phyloP scores from a whole-genome alignment of 2,888 invertebrate genomes.

The Cotesia congregata region DNA sequence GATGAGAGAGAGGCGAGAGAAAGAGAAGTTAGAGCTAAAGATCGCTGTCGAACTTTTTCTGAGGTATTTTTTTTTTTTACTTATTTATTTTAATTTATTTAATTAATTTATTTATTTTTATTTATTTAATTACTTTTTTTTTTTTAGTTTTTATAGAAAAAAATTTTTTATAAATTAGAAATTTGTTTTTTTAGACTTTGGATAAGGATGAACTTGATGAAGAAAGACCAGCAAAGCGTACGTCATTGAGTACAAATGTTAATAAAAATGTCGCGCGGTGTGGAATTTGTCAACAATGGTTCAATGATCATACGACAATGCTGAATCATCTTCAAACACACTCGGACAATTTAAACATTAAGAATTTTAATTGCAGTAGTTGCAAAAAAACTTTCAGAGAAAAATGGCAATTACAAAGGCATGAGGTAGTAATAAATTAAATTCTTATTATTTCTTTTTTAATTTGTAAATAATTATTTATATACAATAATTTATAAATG shows the following conservation, averaged over 20 bases:
- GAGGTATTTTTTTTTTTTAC: slow-evolving; percentile 49
- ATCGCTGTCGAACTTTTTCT: slow-evolving; percentile 52
- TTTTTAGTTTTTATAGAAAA: too few relatives aligned
- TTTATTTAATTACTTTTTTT: too few relatives aligned
- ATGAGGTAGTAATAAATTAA: slow-evolving; percentile 54
- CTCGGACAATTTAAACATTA: slow-evolving; percentile 56
- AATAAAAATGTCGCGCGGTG: slow-evolving; percentile 60
- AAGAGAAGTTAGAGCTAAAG: slow-evolving; percentile 54
- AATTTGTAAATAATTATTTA: slow-evolving; percentile 22
- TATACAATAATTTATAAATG: background rate
- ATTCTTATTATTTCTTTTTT: background rate
- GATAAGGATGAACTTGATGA: slow-evolving; percentile 53
- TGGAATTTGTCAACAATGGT: slow-evolving; percentile 61
- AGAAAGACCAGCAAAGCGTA: slow-evolving; percentile 51
- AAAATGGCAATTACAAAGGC: slow-evolving; percentile 61
- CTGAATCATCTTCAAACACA: slow-evolving; percentile 61
- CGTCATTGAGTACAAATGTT: slow-evolving; percentile 43
- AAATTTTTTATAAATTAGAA: too few relatives aligned
- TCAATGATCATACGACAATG: slow-evolving; percentile 63
- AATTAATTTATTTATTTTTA: too few relatives aligned
- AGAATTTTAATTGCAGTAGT: slow-evolving; percentile 56
- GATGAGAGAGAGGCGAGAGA: slow-evolving; percentile 62
- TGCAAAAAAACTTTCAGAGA: slow-evolving; percentile 64
- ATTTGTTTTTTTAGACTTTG: slow-evolving; percentile 45
- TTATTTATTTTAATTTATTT: background rate